phyloP scores from a whole-genome alignment of 2,113 vertebrate genomes.

The Carollia perspicillata region DNA sequence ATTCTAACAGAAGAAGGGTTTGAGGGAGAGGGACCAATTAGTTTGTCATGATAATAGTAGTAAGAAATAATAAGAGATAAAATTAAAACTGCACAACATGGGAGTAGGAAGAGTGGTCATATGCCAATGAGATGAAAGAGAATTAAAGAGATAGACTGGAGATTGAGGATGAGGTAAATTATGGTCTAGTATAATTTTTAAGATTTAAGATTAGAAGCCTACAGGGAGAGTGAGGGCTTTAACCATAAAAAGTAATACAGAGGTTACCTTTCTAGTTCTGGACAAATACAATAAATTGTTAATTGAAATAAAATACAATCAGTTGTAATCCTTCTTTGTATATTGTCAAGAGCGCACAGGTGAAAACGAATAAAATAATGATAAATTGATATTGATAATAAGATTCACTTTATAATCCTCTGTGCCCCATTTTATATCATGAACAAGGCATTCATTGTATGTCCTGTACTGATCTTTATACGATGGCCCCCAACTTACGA shows the following conservation, averaged over 20 bases:
- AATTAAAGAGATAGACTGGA: neutral
- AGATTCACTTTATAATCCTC: neutral
- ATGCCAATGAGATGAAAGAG: neutral
- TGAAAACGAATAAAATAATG: neutral
- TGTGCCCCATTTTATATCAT: neutral
- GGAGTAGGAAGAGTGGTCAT: too few species aligned
- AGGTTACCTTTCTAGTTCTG: neutral
- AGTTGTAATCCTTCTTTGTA: neutral
- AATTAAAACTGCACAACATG: neutral
- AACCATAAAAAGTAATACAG: neutral
- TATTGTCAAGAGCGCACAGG: neutral
- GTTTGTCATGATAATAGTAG: neutral
- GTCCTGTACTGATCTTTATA: neutral
- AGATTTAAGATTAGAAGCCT: neutral
- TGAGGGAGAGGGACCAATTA: neutral
- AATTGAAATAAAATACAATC: neutral
- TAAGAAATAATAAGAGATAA: neutral
- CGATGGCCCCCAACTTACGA: neutral
- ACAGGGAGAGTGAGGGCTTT: neutral
- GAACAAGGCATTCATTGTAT: neutral
- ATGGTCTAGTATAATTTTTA: neutral
- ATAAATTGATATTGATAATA: neutral
- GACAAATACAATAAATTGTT: neutral
- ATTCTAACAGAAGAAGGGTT: neutral
- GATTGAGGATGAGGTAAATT: neutral